phyloP scores from a whole-genome alignment of 2,888 invertebrate genomes.

The Chrysodeixis includens region DNA sequence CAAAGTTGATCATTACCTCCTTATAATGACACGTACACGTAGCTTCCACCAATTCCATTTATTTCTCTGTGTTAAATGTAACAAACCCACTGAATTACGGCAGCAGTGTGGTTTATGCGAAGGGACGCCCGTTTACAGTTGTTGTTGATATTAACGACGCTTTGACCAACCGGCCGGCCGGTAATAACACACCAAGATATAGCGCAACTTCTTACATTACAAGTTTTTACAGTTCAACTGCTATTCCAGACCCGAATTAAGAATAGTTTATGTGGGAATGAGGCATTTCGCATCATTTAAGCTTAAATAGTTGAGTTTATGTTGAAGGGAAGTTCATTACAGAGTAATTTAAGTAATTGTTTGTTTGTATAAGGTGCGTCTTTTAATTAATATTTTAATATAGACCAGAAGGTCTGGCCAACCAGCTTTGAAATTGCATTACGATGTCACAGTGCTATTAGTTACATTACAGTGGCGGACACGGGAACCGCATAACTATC shows the following conservation, averaged over 20 bases:
- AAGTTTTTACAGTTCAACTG: slow-evolving; percentile 50
- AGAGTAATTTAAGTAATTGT: not conserved
- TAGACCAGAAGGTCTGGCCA: slow-evolving; percentile 36
- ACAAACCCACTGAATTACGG: slow-evolving; percentile 44
- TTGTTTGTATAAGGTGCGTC: not conserved
- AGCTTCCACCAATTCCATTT: too few relatives aligned
- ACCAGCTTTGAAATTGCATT: slow-evolving; percentile 49
- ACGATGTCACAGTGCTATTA: slow-evolving; percentile 66
- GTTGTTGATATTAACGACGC: slow-evolving; percentile 57
- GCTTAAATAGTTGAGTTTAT: not conserved
- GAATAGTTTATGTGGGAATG: slow-evolving; percentile 31
- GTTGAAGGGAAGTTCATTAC: not conserved
- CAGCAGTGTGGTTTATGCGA: slow-evolving; percentile 54
- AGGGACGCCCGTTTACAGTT: slow-evolving; percentile 55
- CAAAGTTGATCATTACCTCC: too few relatives aligned
- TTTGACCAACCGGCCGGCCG: slow-evolving; percentile 51
- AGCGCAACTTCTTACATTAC: slow-evolving; percentile 51
- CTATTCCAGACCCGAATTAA: slow-evolving; percentile 24
- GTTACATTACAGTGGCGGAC: slow-evolving; percentile 77
- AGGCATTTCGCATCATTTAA: not conserved
- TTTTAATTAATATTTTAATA: slow-evolving; percentile 30
- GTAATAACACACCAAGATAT: slow-evolving; percentile 45
- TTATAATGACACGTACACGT: too few relatives aligned
- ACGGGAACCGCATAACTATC: slow-evolving; percentile 85
- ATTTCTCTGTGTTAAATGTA: too few relatives aligned